These are phyloP conservation scores for Anguilla rostrata DNA, from an alignment of 2,113 vertebrate genomes.

Conservation along the genomic window DNA sequence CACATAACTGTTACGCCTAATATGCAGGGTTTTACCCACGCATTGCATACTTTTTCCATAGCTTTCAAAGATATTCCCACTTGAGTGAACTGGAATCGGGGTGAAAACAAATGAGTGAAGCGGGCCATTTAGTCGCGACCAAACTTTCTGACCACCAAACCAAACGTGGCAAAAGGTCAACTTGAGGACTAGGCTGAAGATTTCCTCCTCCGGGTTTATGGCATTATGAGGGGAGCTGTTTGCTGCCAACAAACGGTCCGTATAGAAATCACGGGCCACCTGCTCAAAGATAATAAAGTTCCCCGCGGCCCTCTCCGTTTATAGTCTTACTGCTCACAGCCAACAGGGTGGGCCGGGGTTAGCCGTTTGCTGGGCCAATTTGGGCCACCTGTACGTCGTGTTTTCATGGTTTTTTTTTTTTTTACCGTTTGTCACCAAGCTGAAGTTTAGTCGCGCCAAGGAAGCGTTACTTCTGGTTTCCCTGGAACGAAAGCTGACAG, in stretches of 20 bases:
- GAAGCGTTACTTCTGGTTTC: constrained; percentile 44
- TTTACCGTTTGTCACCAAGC: constrained; percentile 52
- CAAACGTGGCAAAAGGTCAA: constrained; percentile 17
- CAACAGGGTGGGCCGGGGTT: constrained; percentile 25
- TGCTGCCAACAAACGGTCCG: constrained; percentile 48
- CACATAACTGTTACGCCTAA: not conserved
- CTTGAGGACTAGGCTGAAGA: not conserved
- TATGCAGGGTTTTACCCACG: not conserved
- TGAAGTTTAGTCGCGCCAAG: constrained; percentile 2
- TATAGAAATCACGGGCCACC: constrained; percentile 62
- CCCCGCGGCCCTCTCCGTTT: constrained; percentile 63
- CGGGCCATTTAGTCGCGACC: not conserved
- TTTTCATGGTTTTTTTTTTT: constrained; percentile 33
- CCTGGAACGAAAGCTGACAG: constrained; percentile 20
- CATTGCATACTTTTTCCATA: not conserved
- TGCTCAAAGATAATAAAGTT: constrained; percentile 75
- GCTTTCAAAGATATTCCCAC: not conserved
- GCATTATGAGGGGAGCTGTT: constrained; percentile 31
- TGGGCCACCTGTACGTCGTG: not conserved
- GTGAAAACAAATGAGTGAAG: not conserved
- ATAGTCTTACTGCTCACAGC: constrained; percentile 61
- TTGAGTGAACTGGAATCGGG: not conserved
- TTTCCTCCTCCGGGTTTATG: constrained; percentile 15
- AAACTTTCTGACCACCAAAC: constrained; percentile 8
- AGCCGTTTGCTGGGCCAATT: not conserved